phyloP scores from a whole-genome alignment of 2,888 invertebrate species.

The Mimumesa dahlbomi region DNA sequence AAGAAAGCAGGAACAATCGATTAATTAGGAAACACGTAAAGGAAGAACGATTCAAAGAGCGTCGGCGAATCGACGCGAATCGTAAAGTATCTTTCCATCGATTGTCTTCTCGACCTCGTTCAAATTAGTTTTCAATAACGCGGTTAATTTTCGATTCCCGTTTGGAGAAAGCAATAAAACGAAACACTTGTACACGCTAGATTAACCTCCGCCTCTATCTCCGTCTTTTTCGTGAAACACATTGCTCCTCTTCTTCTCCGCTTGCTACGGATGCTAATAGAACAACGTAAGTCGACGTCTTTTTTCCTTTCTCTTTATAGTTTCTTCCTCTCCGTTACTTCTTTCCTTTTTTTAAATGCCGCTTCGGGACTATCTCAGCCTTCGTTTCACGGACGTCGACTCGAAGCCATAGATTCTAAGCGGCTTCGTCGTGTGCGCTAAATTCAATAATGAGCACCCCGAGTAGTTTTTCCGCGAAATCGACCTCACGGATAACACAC shows the following conservation, averaged over 20 bases:
- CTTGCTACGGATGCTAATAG: background rate
- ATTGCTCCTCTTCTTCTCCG: slow-evolving; percentile 19
- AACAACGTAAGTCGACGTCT: background rate
- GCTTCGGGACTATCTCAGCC: background rate
- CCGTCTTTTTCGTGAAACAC: slow-evolving; percentile 28
- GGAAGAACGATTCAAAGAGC: background rate
- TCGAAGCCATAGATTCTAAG: slow-evolving; percentile 10
- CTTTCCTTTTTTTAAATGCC: background rate
- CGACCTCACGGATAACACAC: too few species aligned
- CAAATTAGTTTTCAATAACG: slow-evolving; percentile 8
- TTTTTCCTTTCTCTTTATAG: slow-evolving; percentile 9
- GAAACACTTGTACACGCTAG: slow-evolving; percentile 27
- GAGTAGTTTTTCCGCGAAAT: background rate
- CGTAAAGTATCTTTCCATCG: slow-evolving; percentile 4
- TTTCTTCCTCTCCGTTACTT: background rate
- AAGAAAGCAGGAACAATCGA: background rate
- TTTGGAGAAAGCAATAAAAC: slow-evolving; percentile 35
- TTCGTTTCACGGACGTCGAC: slow-evolving; percentile 11
- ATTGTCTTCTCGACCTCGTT: slow-evolving; percentile 17
- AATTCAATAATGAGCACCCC: slow-evolving; percentile 39
- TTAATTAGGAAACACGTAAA: background rate
- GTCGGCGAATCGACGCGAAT: background rate
- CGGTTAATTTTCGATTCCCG: slow-evolving; percentile 47
- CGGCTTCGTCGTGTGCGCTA: slow-evolving; percentile 54
- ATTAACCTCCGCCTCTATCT: slow-evolving; percentile 39